Conservation (phyloP, 2,113 vertebrate species). For the Dromiciops gliroides region DNA sequence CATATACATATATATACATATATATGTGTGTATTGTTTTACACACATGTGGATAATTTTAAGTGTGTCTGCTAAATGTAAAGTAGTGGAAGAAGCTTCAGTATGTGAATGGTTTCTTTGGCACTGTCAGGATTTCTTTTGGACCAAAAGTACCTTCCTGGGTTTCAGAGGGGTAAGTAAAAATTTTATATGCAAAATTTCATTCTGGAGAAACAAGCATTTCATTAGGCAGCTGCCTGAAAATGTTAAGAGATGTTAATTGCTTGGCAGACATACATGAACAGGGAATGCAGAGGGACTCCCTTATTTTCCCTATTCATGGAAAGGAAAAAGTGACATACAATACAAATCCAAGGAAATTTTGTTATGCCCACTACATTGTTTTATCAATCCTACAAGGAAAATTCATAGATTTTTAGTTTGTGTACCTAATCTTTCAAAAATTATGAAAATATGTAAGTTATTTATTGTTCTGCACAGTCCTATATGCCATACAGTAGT, state of each 20-base stretch:
- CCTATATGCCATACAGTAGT: neutral
- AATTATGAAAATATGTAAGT: neutral
- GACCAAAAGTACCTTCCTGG: slow-evolving; percentile 66
- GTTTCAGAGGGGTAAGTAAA: slow-evolving; percentile 57
- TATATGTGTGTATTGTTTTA: neutral
- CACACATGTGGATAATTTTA: neutral
- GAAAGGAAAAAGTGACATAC: slow-evolving; percentile 60
- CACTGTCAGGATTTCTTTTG: slow-evolving; percentile 59
- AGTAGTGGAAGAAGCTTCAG: slow-evolving; percentile 24
- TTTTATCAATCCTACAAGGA: slow-evolving; percentile 36
- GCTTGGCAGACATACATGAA: slow-evolving; percentile 66
- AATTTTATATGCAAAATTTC: slow-evolving; percentile 70
- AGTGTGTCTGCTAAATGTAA: neutral
- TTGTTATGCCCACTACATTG: slow-evolving; percentile 16
- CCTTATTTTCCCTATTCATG: slow-evolving; percentile 63
- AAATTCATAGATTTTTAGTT: neutral
- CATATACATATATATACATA: too few species aligned
- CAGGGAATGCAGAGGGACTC: slow-evolving; percentile 23
- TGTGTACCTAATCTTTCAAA: neutral
- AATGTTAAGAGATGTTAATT: slow-evolving; percentile 79
- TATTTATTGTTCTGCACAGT: slow-evolving; percentile 26
- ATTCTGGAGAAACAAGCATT: slow-evolving; percentile 79
- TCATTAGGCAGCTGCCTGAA: slow-evolving; percentile 81
- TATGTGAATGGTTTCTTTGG: slow-evolving; percentile 63
- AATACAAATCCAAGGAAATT: slow-evolving; percentile 42